Evolutionary conservation across 1,140 invertebrate species (phyloP).

Genomic region (Thereuonema tuberculata): DNA sequence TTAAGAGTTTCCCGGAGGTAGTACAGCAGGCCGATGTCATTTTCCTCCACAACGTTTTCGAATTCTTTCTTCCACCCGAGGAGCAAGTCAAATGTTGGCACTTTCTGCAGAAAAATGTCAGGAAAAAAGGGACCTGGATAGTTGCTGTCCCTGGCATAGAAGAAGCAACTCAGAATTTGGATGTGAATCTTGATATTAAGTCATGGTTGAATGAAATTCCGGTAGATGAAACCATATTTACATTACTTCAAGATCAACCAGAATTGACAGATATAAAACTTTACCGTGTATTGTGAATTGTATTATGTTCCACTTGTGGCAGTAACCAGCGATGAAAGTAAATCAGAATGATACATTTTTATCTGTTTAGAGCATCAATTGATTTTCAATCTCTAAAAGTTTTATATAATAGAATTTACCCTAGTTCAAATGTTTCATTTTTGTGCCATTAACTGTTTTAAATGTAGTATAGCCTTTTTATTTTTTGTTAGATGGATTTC

Average conservation of each 20-base stretch:
- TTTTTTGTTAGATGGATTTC: too few relatives aligned
- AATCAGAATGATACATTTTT: too few relatives aligned
- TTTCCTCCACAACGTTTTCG: slow-evolving; percentile 47
- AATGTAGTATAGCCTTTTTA: too few relatives aligned
- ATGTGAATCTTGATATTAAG: slow-evolving; percentile 29
- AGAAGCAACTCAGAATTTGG: slow-evolving; percentile 35
- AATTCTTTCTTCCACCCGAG: slow-evolving; percentile 43
- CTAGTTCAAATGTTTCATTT: too few relatives aligned
- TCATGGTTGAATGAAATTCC: not conserved
- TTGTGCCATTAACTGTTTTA: too few relatives aligned
- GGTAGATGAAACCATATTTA: not conserved
- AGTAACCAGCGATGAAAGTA: too few relatives aligned
- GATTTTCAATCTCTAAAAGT: too few relatives aligned
- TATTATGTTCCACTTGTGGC: too few relatives aligned
- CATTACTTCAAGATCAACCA: not conserved
- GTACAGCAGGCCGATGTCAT: slow-evolving; percentile 42
- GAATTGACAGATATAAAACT: not conserved
- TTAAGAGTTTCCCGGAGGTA: slow-evolving; percentile 40
- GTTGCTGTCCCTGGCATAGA: slow-evolving; percentile 42
- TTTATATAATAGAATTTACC: too few relatives aligned
- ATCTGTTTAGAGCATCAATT: too few relatives aligned
- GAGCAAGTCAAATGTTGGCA: slow-evolving; percentile 44
- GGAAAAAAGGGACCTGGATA: slow-evolving; percentile 38
- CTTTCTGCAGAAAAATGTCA: slow-evolving; percentile 41
- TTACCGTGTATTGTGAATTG: too few relatives aligned